These are phyloP conservation scores for Apis dorsata DNA, from an alignment of 1,140 invertebrate species.

Conservation along the genomic window DNA sequence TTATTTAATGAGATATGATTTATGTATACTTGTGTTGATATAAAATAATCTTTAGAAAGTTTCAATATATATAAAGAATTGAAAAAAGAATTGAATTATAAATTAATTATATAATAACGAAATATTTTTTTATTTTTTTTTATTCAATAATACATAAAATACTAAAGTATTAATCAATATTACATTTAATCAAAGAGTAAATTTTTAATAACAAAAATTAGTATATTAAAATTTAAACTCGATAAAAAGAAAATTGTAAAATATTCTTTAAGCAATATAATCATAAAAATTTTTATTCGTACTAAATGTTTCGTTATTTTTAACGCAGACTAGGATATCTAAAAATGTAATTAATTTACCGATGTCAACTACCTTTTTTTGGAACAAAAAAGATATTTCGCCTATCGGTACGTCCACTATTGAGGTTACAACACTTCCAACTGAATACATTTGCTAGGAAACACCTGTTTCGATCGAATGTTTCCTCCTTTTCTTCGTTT, in stretches of 20 bases:
- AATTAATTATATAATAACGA: background rate
- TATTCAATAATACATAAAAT: background rate
- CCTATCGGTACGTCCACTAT: background rate
- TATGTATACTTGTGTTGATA: background rate
- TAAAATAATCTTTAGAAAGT: background rate
- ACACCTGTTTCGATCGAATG: background rate
- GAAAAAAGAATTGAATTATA: background rate
- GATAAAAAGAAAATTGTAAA: background rate
- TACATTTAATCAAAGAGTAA: background rate
- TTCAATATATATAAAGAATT: background rate
- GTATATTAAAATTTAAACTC: background rate
- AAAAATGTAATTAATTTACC: background rate
- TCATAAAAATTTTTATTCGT: background rate
- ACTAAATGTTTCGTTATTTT: background rate
- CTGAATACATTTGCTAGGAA: background rate
- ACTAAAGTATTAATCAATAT: background rate
- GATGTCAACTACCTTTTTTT: conserved; percentile 20
- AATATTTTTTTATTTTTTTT: background rate
- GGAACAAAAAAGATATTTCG: background rate
- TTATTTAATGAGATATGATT: background rate
- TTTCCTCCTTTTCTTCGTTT: background rate
- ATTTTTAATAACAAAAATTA: background rate
- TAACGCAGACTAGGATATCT: background rate
- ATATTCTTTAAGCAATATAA: background rate
- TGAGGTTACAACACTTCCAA: conserved; percentile 3